phyloP scores from a whole-genome alignment of 2,797 vertebrate species.

The Spinibarbus caldwelli region DNA sequence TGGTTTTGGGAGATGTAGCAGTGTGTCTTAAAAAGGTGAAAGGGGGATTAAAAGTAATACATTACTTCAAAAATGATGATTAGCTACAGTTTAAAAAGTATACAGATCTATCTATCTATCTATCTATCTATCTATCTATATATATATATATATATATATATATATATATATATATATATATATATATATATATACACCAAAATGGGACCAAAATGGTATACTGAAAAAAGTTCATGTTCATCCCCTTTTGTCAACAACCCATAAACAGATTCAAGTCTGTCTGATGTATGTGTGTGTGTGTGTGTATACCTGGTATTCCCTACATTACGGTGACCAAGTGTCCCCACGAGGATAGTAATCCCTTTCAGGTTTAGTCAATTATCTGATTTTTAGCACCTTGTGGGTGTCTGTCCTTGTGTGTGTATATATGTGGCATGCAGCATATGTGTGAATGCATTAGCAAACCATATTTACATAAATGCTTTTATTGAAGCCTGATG shows the following conservation, averaged over 20 bases:
- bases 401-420: slow-evolving; percentile 4
- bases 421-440: slow-evolving; percentile 2
- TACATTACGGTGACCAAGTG: too few relatives aligned
- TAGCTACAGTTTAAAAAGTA: too few relatives aligned
- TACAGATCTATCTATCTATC: too few relatives aligned
- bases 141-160: too few relatives aligned
- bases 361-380: not conserved
- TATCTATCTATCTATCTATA: too few relatives aligned
- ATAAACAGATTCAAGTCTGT: not conserved
- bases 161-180: too few relatives aligned
- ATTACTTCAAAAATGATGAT: not conserved
- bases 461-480: slow-evolving; percentile 8
- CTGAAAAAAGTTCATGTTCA: not conserved
- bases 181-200: too few relatives aligned
- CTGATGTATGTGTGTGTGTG: not conserved
- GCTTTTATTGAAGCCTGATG: not conserved
- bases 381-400: slow-evolving; percentile 2
- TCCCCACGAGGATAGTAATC: too few relatives aligned
- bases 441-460: not conserved
- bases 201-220: not conserved
- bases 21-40: not conserved
- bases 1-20: too few relatives aligned
- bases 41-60: not conserved
- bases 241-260: not conserved
- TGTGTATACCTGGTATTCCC: not conserved